Base-by-base conservation (phyloP, 2,797 vertebrate genomes). In the Botia almorhae region DNA sequence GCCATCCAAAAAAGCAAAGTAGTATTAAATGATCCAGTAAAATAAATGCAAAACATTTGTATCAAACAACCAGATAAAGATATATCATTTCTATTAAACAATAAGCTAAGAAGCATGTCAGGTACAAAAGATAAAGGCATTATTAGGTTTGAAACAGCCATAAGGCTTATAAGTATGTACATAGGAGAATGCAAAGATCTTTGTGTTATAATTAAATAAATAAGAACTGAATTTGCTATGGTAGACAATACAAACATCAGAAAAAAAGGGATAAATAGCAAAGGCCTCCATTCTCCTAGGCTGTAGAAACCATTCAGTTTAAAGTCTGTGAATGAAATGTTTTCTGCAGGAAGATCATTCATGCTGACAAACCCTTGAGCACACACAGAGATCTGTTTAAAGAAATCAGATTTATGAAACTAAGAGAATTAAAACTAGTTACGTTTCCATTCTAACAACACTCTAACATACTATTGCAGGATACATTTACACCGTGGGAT, bases 41-140 rank as follows among this genome's bases (percentile, higher is more conserved):
- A 88, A 39, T 91, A 86, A 61, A 92, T 81, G 26, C 87, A 84
- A 71, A 91, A 90, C 89, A 92, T 91, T 74, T 92, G 91, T 7
- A 83, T 76, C 61, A 92, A 81, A 69, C 90, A 93, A 17, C 81
- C 71, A 0, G 7, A 19, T 10, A 90, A 76, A 3, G 85, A 86
- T 63, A 88, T 91, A 17, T 76, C 85, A 61, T 86, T 87, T 60
- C 81, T 89, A 4, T 85, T 76, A 69, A 78, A 83, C 39, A 91
- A 76, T 65, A 93, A 84, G 11, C 81, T 89, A 0, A 87, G 75
- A 33, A 91, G 76, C 68, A 87, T 78, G 71, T 88, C 88, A 33
- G 89, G 90, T 21, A 87, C 84, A 16, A 89, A 88, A 3, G 86
- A 69, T 26, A 86, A 73, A 19, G 88, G 88, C 1, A 87, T 48